Percentiles rank a stretch among this genome's conserved stretches.
Conservation (phyloP, 2,797 vertebrate species). For the Todus mexicanus region DNA sequence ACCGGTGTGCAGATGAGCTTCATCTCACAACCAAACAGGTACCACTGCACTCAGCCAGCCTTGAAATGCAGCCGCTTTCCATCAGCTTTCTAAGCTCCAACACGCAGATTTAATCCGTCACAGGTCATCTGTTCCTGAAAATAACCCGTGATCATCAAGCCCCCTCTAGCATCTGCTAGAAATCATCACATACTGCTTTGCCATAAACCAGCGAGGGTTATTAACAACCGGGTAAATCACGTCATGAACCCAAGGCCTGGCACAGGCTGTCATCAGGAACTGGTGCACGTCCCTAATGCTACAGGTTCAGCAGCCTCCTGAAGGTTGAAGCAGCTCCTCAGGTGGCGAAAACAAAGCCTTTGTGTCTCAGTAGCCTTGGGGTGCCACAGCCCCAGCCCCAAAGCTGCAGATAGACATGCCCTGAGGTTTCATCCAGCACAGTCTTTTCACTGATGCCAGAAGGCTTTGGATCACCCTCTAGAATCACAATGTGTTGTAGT, state of each 20-base stretch:
- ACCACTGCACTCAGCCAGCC: background rate
- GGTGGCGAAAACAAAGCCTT: background rate
- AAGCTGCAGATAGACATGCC: background rate
- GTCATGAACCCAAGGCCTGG: background rate
- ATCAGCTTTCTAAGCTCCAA: background rate
- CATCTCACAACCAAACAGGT: background rate
- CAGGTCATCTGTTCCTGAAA: constrained; percentile 12
- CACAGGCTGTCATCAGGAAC: background rate
- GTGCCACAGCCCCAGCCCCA: background rate
- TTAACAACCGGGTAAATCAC: background rate
- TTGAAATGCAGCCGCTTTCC: background rate
- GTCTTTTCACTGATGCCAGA: background rate
- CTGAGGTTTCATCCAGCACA: background rate
- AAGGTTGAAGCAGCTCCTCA: background rate
- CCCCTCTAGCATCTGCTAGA: background rate
- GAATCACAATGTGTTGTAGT: accelerated
- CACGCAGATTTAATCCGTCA: background rate
- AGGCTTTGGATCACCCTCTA: background rate
- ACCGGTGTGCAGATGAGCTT: background rate
- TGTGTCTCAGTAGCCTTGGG: background rate
- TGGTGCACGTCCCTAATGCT: background rate
- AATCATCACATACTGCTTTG: background rate
- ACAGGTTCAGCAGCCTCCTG: background rate
- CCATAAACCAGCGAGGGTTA: background rate
- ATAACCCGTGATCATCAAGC: background rate